Percentiles rank a stretch among this genome's conserved stretches.
phyloP scores from a whole-genome alignment of 2,797 vertebrate genomes.

The Acanthiza pusilla region DNA sequence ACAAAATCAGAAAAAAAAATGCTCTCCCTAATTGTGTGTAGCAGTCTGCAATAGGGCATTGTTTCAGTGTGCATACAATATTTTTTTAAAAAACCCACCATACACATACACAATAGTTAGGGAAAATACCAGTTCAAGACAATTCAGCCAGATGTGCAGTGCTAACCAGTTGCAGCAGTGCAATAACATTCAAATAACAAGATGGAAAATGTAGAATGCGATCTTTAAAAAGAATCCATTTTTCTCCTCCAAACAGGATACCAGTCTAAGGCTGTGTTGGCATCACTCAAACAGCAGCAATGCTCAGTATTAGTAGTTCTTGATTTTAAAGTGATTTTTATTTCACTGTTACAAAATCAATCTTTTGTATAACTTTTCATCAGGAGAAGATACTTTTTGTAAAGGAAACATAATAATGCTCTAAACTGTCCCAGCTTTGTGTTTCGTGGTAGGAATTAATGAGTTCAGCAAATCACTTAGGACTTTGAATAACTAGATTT shows the following conservation, averaged over 20 bases:
- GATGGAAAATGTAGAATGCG: slow-evolving; percentile 54
- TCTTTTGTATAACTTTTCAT: slow-evolving; percentile 53
- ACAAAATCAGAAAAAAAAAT: slow-evolving; percentile 58
- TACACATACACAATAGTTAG: slow-evolving; percentile 66
- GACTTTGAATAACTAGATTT: slow-evolving; percentile 35
- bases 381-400: slow-evolving; percentile 29
- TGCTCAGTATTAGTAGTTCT: background rate
- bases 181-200: slow-evolving; percentile 42
- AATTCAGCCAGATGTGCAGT: slow-evolving; percentile 68
- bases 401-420: slow-evolving; percentile 2
- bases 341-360: slow-evolving; percentile 44
- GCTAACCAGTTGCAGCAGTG: slow-evolving; percentile 69
- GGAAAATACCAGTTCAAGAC: slow-evolving; percentile 64
- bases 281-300: background rate
- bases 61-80: slow-evolving; percentile 51
- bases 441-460: slow-evolving; percentile 34
- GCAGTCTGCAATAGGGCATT: slow-evolving; percentile 52
- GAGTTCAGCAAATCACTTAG: slow-evolving; percentile 37
- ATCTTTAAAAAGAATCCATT: slow-evolving; percentile 54
- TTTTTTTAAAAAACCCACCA: background rate
- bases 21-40: slow-evolving; percentile 60
- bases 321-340: slow-evolving; percentile 39
- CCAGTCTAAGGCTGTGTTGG: background rate
- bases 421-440: slow-evolving; percentile 34
- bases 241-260: slow-evolving; percentile 26